Base-by-base conservation (phyloP, 2,797 vertebrate genomes). In the Pangasius sanitwongsei region DNA sequence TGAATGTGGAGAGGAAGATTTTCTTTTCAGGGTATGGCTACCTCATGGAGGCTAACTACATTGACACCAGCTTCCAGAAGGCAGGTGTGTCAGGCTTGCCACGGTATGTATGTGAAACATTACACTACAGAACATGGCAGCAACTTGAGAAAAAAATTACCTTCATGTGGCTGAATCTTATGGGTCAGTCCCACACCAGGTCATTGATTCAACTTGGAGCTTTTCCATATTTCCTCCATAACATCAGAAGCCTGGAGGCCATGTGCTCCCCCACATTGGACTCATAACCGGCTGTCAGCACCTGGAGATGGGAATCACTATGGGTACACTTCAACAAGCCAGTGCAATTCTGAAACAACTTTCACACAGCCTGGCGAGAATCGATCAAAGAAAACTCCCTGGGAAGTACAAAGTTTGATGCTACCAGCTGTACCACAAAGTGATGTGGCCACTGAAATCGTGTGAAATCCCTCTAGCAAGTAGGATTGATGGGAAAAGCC, bases 401-500 rank as follows among this genome's bases (percentile, higher is more conserved):
- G 31, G 34, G 37, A 61, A 37, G 34, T 78, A n/a, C 8, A 81
- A 37, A 6, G 34, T 41, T 61, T 82, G 31, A 28, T 82, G 20
- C 18, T 61, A 41, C 57, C 34, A 82, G 80, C 55, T 82, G 80
- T 41, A 82, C 55, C 11, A 61, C 37, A 7, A 34, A 53, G 31
- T 82, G 78, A 59, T 13, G 31, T 57, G 31, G 55, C 48, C 28
- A n/a, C 28, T 15, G 77, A 57, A 81, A 34, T 3, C 0, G 2
- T 57, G n/a, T 81, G 16, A 48, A 75, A 48, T 48, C 23, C n/a
- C 18, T 8, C 6, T 16, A 57, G n/a, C 3, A 18, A 34, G 53
- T 20, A 11, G 18, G 53, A 81, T 81, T 57, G 16, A 57, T 81
- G 77, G 77, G 31, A 81, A 80, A 80, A 80, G 53, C 77, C 77